Evolutionary conservation across 2,888 invertebrate genomes (phyloP).

Genomic region (Hetaerina titia): DNA sequence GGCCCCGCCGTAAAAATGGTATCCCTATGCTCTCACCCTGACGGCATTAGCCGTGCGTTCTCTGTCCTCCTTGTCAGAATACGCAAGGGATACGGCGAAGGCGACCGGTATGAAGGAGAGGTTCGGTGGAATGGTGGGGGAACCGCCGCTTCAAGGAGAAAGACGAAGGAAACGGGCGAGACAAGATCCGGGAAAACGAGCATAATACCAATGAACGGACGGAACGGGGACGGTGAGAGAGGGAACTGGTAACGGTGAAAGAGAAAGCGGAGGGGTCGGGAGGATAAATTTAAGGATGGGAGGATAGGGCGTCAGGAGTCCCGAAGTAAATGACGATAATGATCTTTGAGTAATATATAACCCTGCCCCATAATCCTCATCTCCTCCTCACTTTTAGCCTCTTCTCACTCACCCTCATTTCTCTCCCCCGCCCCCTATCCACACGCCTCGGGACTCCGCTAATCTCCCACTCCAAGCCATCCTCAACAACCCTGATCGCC

Average conservation of each 20-base stretch:
- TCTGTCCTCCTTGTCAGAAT: background rate
- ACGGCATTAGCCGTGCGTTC: background rate
- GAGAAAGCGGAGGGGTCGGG: background rate
- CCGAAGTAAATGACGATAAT: background rate
- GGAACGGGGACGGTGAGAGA: background rate
- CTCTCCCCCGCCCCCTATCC: background rate
- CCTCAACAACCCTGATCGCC: too few species aligned
- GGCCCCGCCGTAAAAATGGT: conserved; percentile 11
- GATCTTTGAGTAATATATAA: background rate
- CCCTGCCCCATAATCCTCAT: background rate
- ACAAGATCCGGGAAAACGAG: background rate
- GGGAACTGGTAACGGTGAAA: background rate
- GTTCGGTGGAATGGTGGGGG: background rate
- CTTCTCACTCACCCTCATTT: background rate
- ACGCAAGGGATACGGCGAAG: background rate
- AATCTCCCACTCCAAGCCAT: background rate
- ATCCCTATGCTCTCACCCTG: background rate
- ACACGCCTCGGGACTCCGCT: background rate
- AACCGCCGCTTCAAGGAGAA: background rate
- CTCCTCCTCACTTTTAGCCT: background rate
- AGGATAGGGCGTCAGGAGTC: background rate
- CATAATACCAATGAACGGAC: too few species aligned
- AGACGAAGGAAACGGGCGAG: background rate
- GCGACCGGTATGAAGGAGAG: background rate
- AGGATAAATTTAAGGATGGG: background rate